Evolutionary conservation across 2,888 invertebrate genomes (phyloP), one percentile per base, ranked within the genome.

Genomic region (Empis stercorea): DNA sequence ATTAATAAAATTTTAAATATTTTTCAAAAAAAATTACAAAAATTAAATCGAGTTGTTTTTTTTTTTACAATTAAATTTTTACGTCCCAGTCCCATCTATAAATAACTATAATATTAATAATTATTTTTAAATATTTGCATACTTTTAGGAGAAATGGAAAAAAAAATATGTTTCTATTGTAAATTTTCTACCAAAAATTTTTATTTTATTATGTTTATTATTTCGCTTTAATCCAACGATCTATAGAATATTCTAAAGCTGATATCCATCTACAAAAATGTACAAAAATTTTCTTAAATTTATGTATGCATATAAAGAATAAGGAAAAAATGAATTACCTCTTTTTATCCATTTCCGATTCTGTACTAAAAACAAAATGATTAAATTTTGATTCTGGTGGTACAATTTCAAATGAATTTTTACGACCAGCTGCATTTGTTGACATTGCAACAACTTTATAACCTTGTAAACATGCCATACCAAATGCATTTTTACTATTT

Each of bases 401-500:
- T 65, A 87, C 78, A 48, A 93, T 79, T 70, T 91, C 91, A 66
- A 95, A 95, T 15, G 91, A 87, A 65, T 84, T 86, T 65, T 91
- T 91, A 70, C 88, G 87, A 44, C 87, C 87, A n/a, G 87, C 84
- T 6, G 84, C 78, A 30, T 83, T 80, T 10, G 65, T 63, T 54
- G 84, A 84, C 70, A 92, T 91, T 54, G 94, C 87, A 62, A 83
- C 80, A 47, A 66, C 66, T 43, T 66, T 68, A 71, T 93, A 95
- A 44, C 95, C 95, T 67, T 95, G 95, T 40, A 96, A 78, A 67
- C 92, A 92, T 42, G 88, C 87, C 72, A 94, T 88, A 88, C 94
- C 94, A 67, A 91, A 84, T 54, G 94, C 91, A 63, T 77, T 82
- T 64, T 85, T 86, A 58, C 92, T 84, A 63, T 83, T 86, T 4